phyloP scores from a whole-genome alignment of 2,888 invertebrate genomes.

The Branchinecta sandiegonensis region DNA sequence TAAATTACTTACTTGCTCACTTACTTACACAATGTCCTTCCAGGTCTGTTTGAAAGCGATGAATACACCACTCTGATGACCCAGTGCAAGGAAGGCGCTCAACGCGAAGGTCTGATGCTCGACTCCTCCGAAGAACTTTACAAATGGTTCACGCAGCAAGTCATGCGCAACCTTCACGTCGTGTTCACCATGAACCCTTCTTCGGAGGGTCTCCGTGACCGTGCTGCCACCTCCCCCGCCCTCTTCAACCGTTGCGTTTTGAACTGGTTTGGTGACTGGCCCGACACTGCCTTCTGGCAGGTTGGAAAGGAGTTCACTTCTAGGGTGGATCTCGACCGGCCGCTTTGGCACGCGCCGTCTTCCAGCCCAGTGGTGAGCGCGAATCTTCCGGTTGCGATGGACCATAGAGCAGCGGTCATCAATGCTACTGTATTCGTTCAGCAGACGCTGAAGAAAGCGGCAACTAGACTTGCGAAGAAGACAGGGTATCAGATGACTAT shows the following conservation, averaged over 20 bases:
- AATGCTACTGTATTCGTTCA: slow-evolving; percentile 98
- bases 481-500: slow-evolving; percentile 94
- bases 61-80: slow-evolving; percentile 99
- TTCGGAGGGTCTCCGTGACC: slow-evolving; percentile 91
- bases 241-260: slow-evolving; percentile 97
- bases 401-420: slow-evolving; percentile 90
- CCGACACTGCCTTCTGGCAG: slow-evolving; percentile 76
- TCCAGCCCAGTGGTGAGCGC: slow-evolving; percentile 51
- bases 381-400: slow-evolving; percentile 46
- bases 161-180: slow-evolving; percentile 97
- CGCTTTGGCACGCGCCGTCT: slow-evolving; percentile 70
- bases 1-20: no score
- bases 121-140: slow-evolving; percentile 97
- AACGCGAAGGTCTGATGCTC: slow-evolving; percentile 92
- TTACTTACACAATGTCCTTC: background rate
- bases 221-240: slow-evolving; percentile 97
- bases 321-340: slow-evolving; percentile 80
- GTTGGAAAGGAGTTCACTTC: slow-evolving; percentile 92
- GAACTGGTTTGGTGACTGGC: slow-evolving; percentile 99
- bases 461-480: slow-evolving; percentile 71
- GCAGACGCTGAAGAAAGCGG: slow-evolving; percentile 89
- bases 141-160: slow-evolving; percentile 99
- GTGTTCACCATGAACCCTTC: slow-evolving; percentile 99
- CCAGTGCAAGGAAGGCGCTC: slow-evolving; percentile 98
- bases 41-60: slow-evolving; percentile 48